Evolutionary conservation across 2,888 invertebrate genomes (phyloP), one percentile per base, ranked within the genome.

Genomic region (Folsomia manolachei): DNA sequence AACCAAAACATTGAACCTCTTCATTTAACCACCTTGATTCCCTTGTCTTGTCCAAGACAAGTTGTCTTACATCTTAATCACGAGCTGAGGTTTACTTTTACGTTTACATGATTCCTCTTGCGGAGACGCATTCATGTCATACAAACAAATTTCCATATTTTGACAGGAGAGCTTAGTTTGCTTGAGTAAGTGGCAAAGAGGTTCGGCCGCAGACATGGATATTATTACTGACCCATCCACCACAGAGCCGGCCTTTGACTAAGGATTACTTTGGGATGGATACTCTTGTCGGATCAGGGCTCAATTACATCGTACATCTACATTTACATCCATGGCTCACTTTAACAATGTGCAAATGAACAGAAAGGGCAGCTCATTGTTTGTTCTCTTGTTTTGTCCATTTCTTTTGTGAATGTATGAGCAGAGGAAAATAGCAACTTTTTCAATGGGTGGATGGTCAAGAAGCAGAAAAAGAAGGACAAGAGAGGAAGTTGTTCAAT

Each of bases 121-220:
- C n/a, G n/a, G n/a, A n/a, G n/a, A n/a, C n/a, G n/a, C n/a, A n/a
- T n/a, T n/a, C n/a, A n/a, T n/a, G n/a, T n/a, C n/a, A n/a, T n/a
- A n/a, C n/a, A n/a, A n/a, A n/a, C n/a, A n/a, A n/a, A n/a, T n/a
- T n/a, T n/a, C n/a, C 39, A 39, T 39, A 14, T 39, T 39, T 39
- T 39, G 39, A 39, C 39, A 39, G 39, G n/a, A 39, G 39, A 39
- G 39, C 39, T 39, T 39, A 39, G 14, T 39, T 39, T 39, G 39
- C 39, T 60, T 19, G 23, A n/a, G 60, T 63, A 18, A 63, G 27
- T 9, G 27, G 27, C 26, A 27, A 27, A 26, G 27, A 14, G 24
- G 25, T 19, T 63, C 9, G 26, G 63, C n/a, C 27, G n/a, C 27
- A 63, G 14, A 62, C 60, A 69, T 61, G 27, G 60, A 69, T 18